These are phyloP conservation scores for Myotis vivesi DNA, from an alignment of 2,797 vertebrate species.

Conservation along the genomic window DNA sequence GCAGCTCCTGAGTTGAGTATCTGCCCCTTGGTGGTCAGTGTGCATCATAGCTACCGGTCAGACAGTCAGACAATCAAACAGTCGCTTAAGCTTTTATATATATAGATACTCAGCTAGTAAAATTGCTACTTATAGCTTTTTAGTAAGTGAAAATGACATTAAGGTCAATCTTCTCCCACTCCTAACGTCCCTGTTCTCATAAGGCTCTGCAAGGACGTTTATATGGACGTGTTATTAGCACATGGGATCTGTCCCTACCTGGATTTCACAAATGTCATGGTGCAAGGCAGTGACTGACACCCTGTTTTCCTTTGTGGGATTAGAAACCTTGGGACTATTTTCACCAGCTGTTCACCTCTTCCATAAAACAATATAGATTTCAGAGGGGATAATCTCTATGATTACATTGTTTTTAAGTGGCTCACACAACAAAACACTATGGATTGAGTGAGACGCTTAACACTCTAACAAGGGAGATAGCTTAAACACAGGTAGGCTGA, in stretches of 20 bases:
- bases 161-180: not conserved
- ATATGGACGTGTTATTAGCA: not conserved
- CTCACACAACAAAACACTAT: not conserved
- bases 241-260: not conserved
- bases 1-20: no score
- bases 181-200: not conserved
- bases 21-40: no score
- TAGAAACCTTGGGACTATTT: conserved; percentile 51
- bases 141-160: not conserved
- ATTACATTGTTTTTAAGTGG: conserved; percentile 37
- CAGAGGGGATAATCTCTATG: not conserved
- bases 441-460: not conserved
- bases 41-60: no score
- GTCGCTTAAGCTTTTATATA: not conserved
- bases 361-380: conserved; percentile 32
- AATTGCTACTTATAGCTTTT: not conserved
- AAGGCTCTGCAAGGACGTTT: not conserved
- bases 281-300: not conserved
- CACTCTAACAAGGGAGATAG: not conserved
- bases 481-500: not conserved
- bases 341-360: conserved; percentile 58
- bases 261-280: conserved; percentile 39
- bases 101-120: not conserved
- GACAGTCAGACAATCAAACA: no score
- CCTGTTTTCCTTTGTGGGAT: conserved; percentile 44